phyloP scores from a whole-genome alignment of 2,888 invertebrate genomes.

The Cerastis rubricosa region DNA sequence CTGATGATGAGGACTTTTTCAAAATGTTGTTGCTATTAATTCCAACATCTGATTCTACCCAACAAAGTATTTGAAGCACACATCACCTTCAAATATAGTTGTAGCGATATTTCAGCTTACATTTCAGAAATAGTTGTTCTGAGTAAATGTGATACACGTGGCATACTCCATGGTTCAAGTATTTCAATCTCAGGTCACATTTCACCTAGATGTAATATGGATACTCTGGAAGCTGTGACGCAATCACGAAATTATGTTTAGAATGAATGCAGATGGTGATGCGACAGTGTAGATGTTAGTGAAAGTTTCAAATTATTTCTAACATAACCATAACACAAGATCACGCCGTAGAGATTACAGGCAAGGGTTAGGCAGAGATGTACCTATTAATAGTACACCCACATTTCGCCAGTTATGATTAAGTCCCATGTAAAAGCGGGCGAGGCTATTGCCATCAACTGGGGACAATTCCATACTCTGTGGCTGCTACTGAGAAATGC shows the following conservation, averaged over 20 bases:
- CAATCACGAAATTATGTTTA: not conserved
- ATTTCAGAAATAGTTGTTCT: slow-evolving; percentile 15
- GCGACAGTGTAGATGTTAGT: not conserved
- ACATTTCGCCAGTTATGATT: not conserved
- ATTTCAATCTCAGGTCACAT: slow-evolving; percentile 44
- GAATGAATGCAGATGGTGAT: not conserved
- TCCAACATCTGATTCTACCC: no score
- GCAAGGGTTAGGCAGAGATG: not conserved
- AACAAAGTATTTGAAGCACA: not conserved
- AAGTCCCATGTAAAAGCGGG: not conserved
- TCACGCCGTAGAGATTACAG: no score
- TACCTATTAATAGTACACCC: not conserved
- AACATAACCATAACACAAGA: not conserved
- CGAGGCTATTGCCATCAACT: no score
- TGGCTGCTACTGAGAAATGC: no score
- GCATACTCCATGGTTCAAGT: slow-evolving; percentile 19
- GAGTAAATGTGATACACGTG: slow-evolving; percentile 19
- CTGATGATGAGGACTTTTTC: no score
- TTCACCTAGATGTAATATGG: slow-evolving; percentile 7
- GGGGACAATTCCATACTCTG: no score
- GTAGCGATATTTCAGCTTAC: not conserved
- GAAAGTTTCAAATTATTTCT: not conserved
- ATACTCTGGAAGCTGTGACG: not conserved
- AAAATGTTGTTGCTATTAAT: no score
- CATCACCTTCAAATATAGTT: not conserved